A percentile compares a stretch with the other conserved stretches of the same genome.
These are phyloP conservation scores for Lepidurus arcticus DNA, from an alignment of 1,140 invertebrate genomes.

Conservation along the genomic window DNA sequence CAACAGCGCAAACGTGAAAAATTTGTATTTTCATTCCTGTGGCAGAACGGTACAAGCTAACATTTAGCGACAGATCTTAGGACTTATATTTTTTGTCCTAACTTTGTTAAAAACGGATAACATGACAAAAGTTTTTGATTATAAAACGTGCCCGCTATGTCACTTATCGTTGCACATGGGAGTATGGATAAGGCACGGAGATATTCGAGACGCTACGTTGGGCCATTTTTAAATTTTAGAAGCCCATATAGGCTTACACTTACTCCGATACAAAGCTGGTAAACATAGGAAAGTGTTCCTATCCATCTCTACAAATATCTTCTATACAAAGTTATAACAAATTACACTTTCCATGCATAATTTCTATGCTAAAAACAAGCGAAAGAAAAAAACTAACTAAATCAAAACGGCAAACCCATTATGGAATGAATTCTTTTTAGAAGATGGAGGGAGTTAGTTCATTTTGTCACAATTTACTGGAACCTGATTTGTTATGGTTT, in stretches of 20 bases:
- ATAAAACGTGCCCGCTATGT: not conserved
- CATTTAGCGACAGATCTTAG: not conserved
- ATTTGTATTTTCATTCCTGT: not conserved
- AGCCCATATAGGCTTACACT: not conserved
- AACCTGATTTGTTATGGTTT: not conserved
- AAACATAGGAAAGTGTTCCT: not conserved
- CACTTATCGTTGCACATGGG: not conserved
- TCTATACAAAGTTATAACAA: constrained; percentile 6
- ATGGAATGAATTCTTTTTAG: not conserved
- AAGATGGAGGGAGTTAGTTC: not conserved
- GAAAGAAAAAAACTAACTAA: not conserved
- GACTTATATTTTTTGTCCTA: not conserved
- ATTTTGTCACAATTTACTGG: not conserved
- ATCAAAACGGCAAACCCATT: not conserved
- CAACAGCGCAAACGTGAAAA: not conserved
- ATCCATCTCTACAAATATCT: not conserved
- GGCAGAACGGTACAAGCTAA: not conserved
- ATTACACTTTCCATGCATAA: not conserved
- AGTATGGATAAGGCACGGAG: not conserved
- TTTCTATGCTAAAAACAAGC: not conserved
- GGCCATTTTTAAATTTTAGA: not conserved
- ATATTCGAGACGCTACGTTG: not conserved
- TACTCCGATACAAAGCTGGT: not conserved
- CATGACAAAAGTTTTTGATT: not conserved
- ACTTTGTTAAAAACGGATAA: constrained; percentile 15